A percentile compares a stretch with the other conserved stretches of the same genome.
These are phyloP conservation scores for Meganola albula DNA, from an alignment of 2,888 invertebrate genomes.

Conservation along the genomic window DNA sequence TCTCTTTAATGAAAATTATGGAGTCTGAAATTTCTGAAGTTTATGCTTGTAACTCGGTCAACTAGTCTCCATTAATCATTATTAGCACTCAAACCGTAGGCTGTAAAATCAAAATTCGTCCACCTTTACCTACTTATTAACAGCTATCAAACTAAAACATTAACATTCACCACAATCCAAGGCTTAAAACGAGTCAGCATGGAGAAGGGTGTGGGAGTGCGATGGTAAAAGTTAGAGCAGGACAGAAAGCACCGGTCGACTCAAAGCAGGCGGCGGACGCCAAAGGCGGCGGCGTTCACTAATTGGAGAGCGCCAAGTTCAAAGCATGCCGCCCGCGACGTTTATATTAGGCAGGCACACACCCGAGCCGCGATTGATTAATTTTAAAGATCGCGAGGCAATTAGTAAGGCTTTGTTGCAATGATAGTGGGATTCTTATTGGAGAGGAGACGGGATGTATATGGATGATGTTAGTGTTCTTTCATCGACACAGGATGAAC, in stretches of 20 bases:
- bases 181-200: conserved; percentile 2
- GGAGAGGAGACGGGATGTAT: conserved; percentile 18
- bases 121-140: neutral
- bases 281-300: conserved; percentile 74
- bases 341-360: conserved; percentile 72
- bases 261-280: conserved; percentile 66
- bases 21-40: no score
- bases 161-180: neutral
- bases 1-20: no score
- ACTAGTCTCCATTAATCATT: neutral
- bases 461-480: no score
- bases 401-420: conserved; percentile 70
- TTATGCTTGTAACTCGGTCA: no score
- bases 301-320: conserved; percentile 73
- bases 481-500: no score
- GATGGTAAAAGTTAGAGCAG: conserved; percentile 30
- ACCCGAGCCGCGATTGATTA: conserved; percentile 61
- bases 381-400: conserved; percentile 68
- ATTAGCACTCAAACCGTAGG: neutral
- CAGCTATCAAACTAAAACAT: neutral
- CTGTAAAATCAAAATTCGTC: neutral
- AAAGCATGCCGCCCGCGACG: conserved; percentile 68
- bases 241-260: conserved; percentile 41
- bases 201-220: conserved; percentile 29
- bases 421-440: conserved; percentile 25